Percentiles rank a stretch among this genome's conserved stretches.
phyloP scores from a whole-genome alignment of 2,113 vertebrate genomes.

The Lophius piscatorius region DNA sequence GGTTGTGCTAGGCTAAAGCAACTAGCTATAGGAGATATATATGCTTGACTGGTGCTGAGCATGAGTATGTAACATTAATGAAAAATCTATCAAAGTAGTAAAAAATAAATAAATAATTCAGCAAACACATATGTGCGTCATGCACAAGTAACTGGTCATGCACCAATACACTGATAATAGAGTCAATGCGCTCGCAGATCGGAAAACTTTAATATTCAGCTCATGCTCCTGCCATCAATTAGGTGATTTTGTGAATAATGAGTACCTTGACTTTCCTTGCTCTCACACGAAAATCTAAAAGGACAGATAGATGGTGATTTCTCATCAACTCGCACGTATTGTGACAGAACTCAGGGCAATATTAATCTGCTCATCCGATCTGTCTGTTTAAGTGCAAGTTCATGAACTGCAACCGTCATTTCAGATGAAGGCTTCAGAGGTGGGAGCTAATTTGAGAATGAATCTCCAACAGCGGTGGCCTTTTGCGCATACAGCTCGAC shows the following conservation, averaged over 20 bases:
- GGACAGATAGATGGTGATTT: constrained; percentile 30
- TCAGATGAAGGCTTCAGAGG: constrained; percentile 37
- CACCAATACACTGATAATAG: not conserved
- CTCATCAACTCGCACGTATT: constrained; percentile 15
- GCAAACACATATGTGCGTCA: not conserved
- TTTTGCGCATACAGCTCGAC: constrained; percentile 56
- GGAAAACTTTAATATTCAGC: constrained; percentile 25
- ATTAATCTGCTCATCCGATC: constrained; percentile 47
- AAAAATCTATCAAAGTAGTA: not conserved
- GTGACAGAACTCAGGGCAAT: constrained; percentile 21
- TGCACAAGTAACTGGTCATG: not conserved
- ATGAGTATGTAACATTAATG: constrained; percentile 7
- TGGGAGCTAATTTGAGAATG: constrained; percentile 49
- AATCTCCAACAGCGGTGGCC: constrained; percentile 44
- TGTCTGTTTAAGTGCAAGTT: constrained; percentile 31
- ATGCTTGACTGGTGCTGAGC: constrained; percentile 10
- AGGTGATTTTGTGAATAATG: constrained; percentile 24
- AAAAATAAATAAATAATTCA: constrained; percentile 9
- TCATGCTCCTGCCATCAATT: constrained; percentile 26
- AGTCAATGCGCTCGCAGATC: not conserved
- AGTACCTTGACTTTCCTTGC: constrained; percentile 33
- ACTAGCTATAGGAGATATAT: constrained; percentile 19
- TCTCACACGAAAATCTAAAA: constrained; percentile 41
- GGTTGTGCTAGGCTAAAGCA: constrained; percentile 8
- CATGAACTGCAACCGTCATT: constrained; percentile 43